Base-by-base conservation (phyloP, 1,140 invertebrate species). In the Batillaria attramentaria region DNA sequence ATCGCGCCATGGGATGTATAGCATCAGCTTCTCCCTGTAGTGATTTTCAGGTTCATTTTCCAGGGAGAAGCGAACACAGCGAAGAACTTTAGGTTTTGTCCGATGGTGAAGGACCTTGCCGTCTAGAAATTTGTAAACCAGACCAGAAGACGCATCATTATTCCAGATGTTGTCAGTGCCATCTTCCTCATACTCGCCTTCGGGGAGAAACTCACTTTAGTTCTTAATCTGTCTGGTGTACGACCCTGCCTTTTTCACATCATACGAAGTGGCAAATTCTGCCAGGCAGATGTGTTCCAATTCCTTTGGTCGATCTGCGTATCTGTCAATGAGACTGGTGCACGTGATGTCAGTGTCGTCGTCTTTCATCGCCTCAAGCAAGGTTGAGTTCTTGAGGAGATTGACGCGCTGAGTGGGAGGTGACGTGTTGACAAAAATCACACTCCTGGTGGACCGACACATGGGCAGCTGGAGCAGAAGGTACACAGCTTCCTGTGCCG, bases 391-490 rank as follows among this genome's bases (percentile, higher is more conserved):
- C 72, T 84, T 84, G 18, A 84, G 62, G n/a, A 84, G 50, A 37
- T 31, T 35, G 1, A 78, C 76, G 57, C 79, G 65, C 37, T 83
- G 57, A 16, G 78, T 73, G 42, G 78, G 79, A 18, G 72, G 72
- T 24, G 66, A 37, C 13, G 84, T 85, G 57, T 84, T 81, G 24
- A 85, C 54, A 77, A 83, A 85, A 33, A 79, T 35, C 31, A 84
- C 39, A 24, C 79, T 57, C 77, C 83, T 46, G 33, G 78, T 78
- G 39, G 79, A 62, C 57, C 75, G 77, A 54, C 81, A 72, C 24
- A 86, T 68, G 31, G 84, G 83, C 70, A 84, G 79, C 77, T 86
- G 84, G 8, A 84, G 46, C 37, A 81, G 42, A 1, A 81, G 28
- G 62, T 84, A 82, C 8, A 65, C 80, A 70, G 80, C 77, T 65